Percentiles rank a stretch among this genome's conserved stretches.
Conservation (phyloP, 2,113 vertebrate species). For the Heterocephalus glaber region DNA sequence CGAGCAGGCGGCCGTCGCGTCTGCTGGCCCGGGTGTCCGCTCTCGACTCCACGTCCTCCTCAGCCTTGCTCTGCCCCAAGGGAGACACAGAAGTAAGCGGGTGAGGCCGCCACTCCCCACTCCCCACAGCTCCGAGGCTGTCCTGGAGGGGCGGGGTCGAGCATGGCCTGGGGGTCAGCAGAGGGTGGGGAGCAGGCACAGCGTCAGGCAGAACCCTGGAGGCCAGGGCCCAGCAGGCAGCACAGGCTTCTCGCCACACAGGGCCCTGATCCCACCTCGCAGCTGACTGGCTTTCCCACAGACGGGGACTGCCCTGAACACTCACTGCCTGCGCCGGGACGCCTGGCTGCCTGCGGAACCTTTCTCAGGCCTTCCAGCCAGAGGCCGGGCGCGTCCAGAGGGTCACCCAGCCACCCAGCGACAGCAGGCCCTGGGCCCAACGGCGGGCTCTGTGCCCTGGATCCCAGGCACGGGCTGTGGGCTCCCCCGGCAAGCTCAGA, state of each 20-base stretch:
- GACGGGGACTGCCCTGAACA: fast-evolving
- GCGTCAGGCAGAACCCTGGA: too few relatives aligned
- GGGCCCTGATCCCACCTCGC: background rate
- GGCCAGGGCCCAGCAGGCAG: fast-evolving
- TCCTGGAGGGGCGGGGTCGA: background rate
- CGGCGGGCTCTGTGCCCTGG: fast-evolving
- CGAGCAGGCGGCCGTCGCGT: conserved; percentile 86
- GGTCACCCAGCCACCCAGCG: too few relatives aligned
- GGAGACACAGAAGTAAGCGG: background rate
- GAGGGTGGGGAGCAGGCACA: fast-evolving
- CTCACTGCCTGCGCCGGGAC: background rate
- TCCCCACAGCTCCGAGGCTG: background rate
- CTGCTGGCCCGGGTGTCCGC: conserved; percentile 88
- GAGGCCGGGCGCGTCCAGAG: background rate
- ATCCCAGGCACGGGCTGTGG: background rate
- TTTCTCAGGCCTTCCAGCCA: fast-evolving
- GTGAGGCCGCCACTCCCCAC: background rate
- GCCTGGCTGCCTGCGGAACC: background rate
- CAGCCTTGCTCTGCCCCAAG: conserved; percentile 86
- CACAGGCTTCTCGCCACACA: fast-evolving
- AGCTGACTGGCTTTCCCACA: background rate
- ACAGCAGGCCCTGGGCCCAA: background rate
- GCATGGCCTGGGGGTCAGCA: background rate
- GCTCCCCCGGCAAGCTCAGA: fast-evolving
- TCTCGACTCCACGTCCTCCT: conserved; percentile 88